Evolutionary conservation across 2,797 vertebrate genomes (phyloP), one percentile per base, ranked within the genome.

Genomic region (Eurystomus glaucurus): DNA sequence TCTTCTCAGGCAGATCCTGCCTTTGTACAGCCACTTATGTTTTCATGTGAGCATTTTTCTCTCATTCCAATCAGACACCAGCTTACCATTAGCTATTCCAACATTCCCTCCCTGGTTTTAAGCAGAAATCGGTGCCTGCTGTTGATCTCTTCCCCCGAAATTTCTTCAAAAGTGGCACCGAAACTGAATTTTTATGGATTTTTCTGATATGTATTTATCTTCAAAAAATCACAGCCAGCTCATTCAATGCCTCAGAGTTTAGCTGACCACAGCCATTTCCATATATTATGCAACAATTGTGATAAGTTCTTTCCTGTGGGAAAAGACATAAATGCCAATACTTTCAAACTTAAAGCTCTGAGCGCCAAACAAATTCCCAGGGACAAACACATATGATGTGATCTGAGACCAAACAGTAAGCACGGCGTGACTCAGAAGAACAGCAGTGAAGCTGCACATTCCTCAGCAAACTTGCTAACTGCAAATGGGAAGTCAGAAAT

Each of bases 401-500:
- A 91, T 48, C 23, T 65, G 51, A 91, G n/a, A 82, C 65, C 43
- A 92, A 86, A 66, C 7, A 93, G 29, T 18, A 61, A 75, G 45
- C 37, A 48, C 11, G 9, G 22, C 31, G 39, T 92, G 84, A 91
- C 35, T 74, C 84, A 82, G 83, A 92, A 79, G 22, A 91, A 29
- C 55, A 93, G 66, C 22, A 78, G 45, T 85, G 77, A 85, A 72
- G 69, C 39, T 69, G 79, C 54, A 85, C 35, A 58, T 48, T 85
- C 70, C 33, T 74, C 55, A 31, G 19, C 39, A n/a, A 55, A 46
- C 48, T 87, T 76, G 31, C 58, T 41, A 87, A 94, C 79, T 70
- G 81, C 83, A 79, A 96, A 94, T 39, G 86, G 48, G 58, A 93
- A 80, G 60, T 43, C 43, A 93, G 52, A 90, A 94, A 91, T 80